These are phyloP conservation scores for Acheta domesticus DNA, from an alignment of 2,888 invertebrate species.

Conservation along the genomic window DNA sequence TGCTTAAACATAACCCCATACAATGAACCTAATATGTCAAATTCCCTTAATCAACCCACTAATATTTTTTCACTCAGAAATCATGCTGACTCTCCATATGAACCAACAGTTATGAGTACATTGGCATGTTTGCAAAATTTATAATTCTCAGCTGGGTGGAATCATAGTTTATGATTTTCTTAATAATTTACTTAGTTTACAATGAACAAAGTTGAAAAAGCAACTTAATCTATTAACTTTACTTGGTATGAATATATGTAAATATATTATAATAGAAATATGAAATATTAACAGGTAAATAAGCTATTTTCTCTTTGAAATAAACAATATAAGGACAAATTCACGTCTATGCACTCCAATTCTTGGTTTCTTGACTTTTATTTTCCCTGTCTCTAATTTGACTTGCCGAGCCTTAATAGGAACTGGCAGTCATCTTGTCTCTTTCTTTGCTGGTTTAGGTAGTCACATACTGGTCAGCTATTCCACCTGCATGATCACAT, in stretches of 20 bases:
- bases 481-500: too few species aligned
- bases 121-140: not conserved
- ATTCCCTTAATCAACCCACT: not conserved
- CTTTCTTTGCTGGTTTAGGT: too few species aligned
- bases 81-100: conserved; percentile 9
- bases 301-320: not conserved
- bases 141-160: too few species aligned
- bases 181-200: not conserved
- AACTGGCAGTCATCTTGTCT: too few species aligned
- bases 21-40: not conserved
- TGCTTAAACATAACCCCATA: not conserved
- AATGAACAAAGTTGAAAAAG: not conserved
- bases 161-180: not conserved
- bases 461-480: too few species aligned
- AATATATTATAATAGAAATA: not conserved
- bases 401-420: too few species aligned
- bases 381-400: not conserved
- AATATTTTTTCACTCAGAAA: not conserved
- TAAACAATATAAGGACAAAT: conserved; percentile 2
- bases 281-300: not conserved
- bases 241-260: not conserved
- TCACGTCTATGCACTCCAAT: conserved; percentile 9
- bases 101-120: conserved; percentile 18
- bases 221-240: conserved; percentile 3
- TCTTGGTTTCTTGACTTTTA: not conserved